These are phyloP conservation scores for Philhelius pedissequus DNA, from an alignment of 2,888 invertebrate species.

Conservation along the genomic window DNA sequence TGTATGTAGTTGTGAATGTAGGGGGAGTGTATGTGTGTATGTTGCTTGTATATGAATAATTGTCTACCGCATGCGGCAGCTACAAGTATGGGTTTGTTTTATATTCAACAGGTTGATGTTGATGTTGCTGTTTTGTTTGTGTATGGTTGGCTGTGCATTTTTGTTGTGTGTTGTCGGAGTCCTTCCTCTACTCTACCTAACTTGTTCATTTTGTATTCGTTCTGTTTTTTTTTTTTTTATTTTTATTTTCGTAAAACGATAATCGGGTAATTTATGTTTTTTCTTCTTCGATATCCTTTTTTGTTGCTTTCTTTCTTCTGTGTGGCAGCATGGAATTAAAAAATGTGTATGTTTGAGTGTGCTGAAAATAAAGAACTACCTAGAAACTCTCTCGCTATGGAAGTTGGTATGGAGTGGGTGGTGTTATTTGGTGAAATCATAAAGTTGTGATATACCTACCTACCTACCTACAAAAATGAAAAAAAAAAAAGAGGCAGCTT, in stretches of 20 bases:
- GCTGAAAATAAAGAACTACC: background rate
- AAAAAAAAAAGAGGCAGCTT: slow-evolving; percentile 15
- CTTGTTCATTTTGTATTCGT: slow-evolving; percentile 30
- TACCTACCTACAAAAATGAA: background rate
- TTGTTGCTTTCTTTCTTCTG: background rate
- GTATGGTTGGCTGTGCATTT: background rate
- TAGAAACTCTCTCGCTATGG: background rate
- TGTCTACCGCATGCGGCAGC: slow-evolving; percentile 42
- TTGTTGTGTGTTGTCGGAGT: slow-evolving; percentile 7
- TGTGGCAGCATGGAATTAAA: background rate
- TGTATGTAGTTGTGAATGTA: slow-evolving; percentile 8
- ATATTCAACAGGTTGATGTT: slow-evolving; percentile 64
- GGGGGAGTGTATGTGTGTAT: slow-evolving; percentile 1
- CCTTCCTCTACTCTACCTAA: no score
- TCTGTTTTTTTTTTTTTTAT: slow-evolving; percentile 15
- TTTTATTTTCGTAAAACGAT: slow-evolving; percentile 57
- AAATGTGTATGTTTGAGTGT: slow-evolving; percentile 13
- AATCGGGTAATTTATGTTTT: slow-evolving; percentile 67
- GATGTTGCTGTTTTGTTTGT: slow-evolving; percentile 31
- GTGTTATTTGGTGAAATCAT: slow-evolving; percentile 39
- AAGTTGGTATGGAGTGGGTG: background rate
- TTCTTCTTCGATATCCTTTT: slow-evolving; percentile 19
- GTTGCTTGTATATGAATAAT: slow-evolving; percentile 34
- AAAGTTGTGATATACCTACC: slow-evolving; percentile 36
- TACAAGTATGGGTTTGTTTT: slow-evolving; percentile 36